Conservation (phyloP, 2,797 vertebrate genomes). For the Semotilus atromaculatus region DNA sequence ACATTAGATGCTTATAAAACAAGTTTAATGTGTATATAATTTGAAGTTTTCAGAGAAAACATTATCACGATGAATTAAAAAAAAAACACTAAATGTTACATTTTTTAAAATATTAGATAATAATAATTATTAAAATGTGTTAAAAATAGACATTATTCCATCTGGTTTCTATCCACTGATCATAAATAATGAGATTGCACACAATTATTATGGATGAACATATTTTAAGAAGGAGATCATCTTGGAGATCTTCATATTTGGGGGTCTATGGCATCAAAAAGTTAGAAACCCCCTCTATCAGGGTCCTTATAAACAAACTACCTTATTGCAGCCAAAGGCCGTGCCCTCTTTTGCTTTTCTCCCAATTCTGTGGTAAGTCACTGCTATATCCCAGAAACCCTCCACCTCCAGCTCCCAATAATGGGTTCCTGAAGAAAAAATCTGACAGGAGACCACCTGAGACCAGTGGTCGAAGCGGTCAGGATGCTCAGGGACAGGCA, state of each 20-base stretch:
- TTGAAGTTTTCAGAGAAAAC: neutral
- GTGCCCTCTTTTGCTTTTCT: constrained; percentile 77
- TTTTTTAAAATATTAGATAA: neutral
- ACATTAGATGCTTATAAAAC: neutral
- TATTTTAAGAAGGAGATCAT: neutral
- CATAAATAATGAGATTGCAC: neutral
- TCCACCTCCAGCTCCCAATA: constrained; percentile 79
- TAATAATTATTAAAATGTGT: neutral
- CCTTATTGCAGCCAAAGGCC: constrained; percentile 79
- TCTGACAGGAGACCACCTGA: constrained; percentile 74
- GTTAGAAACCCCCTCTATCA: neutral
- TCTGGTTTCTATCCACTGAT: neutral
- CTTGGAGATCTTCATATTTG: neutral
- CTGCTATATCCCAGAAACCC: constrained; percentile 79
- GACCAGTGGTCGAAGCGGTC: constrained; percentile 81
- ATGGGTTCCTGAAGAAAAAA: constrained; percentile 74
- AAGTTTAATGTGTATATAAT: neutral
- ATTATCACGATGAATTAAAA: neutral
- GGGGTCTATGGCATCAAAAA: neutral
- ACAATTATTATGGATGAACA: neutral
- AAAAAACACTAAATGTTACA: neutral
- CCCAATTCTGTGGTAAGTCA: constrained; percentile 74
- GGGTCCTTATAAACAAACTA: constrained; percentile 45
- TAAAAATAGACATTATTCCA: neutral
- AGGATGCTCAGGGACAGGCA: constrained; percentile 65